Evolutionary conservation across 2,888 invertebrate species (phyloP).

Genomic region (Caenorhabditis afra): DNA sequence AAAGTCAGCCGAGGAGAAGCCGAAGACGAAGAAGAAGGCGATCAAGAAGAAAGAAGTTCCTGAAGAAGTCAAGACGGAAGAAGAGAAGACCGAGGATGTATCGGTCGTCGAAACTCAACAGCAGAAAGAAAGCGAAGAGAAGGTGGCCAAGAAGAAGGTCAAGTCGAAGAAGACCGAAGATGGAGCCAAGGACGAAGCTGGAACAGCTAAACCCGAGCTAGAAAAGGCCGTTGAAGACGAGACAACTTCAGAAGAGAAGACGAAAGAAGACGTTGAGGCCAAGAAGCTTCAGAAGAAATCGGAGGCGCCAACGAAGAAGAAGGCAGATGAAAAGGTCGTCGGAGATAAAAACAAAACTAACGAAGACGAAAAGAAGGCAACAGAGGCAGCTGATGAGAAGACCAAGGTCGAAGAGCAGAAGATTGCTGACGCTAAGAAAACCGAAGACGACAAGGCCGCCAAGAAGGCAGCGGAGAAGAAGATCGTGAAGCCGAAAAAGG

Average conservation of each 20-base stretch:
- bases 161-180: constrained; percentile 32
- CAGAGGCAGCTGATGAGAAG: constrained; percentile 19
- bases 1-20: constrained; percentile 29
- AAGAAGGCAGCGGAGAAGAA: constrained; percentile 7
- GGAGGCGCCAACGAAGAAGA: constrained; percentile 14
- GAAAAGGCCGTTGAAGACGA: constrained; percentile 6
- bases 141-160: constrained; percentile 27
- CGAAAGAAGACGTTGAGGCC: constrained; percentile 3
- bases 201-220: not conserved
- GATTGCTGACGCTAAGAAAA: not conserved
- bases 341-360: not conserved
- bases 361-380: constrained; percentile 34
- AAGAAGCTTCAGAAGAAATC: constrained; percentile 7
- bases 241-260: constrained; percentile 6
- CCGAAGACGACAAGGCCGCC: constrained; percentile 26
- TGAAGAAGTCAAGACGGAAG: constrained; percentile 37
- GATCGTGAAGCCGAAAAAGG: constrained; percentile 14
- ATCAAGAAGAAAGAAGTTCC: constrained; percentile 44
- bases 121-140: not conserved
- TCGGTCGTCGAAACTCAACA: constrained; percentile 21
- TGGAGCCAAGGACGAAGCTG: constrained; percentile 16
- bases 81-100: constrained; percentile 11
- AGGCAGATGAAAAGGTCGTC: constrained; percentile 8
- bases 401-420: constrained; percentile 1
- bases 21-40: constrained; percentile 41